Evolutionary conservation across 2,113 vertebrate species (phyloP).

Genomic region (Nettapus auritus): DNA sequence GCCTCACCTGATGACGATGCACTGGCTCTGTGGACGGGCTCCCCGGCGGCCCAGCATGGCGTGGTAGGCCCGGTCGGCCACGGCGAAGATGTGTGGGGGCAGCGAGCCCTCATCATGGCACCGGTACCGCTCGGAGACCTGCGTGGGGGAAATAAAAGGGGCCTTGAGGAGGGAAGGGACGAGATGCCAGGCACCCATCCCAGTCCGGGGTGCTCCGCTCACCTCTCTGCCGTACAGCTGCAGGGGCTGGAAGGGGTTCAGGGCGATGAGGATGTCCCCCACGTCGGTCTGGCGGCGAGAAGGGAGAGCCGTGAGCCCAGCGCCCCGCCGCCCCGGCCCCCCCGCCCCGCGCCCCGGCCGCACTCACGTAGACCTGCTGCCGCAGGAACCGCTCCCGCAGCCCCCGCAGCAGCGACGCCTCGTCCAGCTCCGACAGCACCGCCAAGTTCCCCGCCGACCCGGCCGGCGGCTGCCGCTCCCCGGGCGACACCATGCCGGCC

Average conservation of each 20-base stretch:
- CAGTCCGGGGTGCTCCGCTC: background rate
- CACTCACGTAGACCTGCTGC: conserved; percentile 70
- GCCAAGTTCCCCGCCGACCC: conserved; percentile 60
- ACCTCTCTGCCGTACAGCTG: conserved; percentile 72
- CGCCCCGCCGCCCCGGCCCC: background rate
- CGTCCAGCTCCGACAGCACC: conserved; percentile 66
- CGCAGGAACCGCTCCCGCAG: conserved; percentile 60
- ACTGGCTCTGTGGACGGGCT: conserved; percentile 59
- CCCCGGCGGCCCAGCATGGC: conserved; percentile 64
- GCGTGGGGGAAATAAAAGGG: accelerated
- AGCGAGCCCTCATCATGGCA: conserved; percentile 39
- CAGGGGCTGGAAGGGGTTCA: conserved; percentile 78
- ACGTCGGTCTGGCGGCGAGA: conserved; percentile 68
- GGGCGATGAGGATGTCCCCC: conserved; percentile 75
- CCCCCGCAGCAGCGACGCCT: conserved; percentile 60
- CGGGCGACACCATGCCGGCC: background rate
- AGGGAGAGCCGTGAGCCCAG: background rate
- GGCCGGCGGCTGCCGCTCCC: background rate
- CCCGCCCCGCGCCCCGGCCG: background rate
- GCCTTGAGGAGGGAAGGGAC: background rate
- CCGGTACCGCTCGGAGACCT: conserved; percentile 74
- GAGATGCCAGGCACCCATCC: background rate
- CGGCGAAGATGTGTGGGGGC: conserved; percentile 76
- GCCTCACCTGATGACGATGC: conserved; percentile 77
- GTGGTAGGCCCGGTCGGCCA: conserved; percentile 75